Evolutionary conservation across 1,140 invertebrate species (phyloP), one percentile per base, ranked within the genome.

Genomic region (Lasioglossum baleicum): DNA sequence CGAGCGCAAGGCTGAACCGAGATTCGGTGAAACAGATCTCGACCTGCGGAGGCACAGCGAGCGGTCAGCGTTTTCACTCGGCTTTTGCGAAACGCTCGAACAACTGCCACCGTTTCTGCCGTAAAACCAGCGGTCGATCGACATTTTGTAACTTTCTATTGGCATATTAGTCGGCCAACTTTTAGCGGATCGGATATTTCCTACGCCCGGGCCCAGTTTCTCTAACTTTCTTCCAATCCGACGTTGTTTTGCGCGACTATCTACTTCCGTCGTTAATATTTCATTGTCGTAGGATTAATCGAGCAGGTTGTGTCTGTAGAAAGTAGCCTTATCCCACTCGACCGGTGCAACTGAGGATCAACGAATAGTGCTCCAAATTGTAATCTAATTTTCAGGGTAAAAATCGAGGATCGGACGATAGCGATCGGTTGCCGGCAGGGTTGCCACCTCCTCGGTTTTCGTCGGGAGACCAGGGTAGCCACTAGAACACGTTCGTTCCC

Each of bases 131-230:
- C 64, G 42, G 35, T 51, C 51, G 83, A 84, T 84, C 69, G 78
- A 69, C 53, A 73, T 84, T 84, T 84, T 61, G 83, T 22, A 69
- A 85, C 83, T 85, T 85, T 85, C 83, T 85, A 85, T 81, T 70
- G 78, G 53, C 73, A 70, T 58, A 60, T 60, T 77, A 64, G 63
- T 72, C 26, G 61, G 44, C 53, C 48, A 40, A 31, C n/a, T 26
- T 40, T 58, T 66, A 65, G 82, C 82, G 83, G 81, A 67, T 53
- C 67, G 42, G 42, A 81, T 73, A 84, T 68, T 80, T 56, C 35
- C 40, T 71, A n/a, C 20, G n/a, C 11, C 42, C 10, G 13, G 40
- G 20, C 15, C 4, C 69, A 17, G 40, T 42, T 71, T 77, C 67
- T 31, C 42, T 44, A 26, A 71, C 35, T 77, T 71, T 69, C 68